Conservation (phyloP, 23 tunicate genomes). For the Corella eumyota region DNA sequence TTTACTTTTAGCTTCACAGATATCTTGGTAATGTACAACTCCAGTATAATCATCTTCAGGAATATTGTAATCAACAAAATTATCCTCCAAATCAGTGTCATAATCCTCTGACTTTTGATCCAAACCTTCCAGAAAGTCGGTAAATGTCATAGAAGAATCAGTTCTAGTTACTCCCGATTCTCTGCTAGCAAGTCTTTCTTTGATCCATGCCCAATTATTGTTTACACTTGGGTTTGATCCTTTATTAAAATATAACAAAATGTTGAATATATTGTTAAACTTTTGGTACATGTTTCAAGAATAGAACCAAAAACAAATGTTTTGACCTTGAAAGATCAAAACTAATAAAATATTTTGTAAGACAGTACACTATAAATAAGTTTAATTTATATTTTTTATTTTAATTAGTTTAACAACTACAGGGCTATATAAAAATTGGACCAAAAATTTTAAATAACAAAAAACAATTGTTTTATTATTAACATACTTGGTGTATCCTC, state of each 20-base stretch:
- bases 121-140: slow-evolving; percentile 52
- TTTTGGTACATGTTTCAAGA: neutral
- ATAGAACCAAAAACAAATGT: no score
- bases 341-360: no score
- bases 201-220: slow-evolving; percentile 80
- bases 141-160: slow-evolving; percentile 59
- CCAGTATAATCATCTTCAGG: slow-evolving; percentile 41
- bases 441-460: no score
- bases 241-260: slow-evolving; percentile 1
- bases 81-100: slow-evolving; percentile 82
- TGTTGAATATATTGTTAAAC: neutral
- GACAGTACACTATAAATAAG: no score
- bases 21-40: slow-evolving; percentile 18
- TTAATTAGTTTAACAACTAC: no score
- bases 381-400: no score
- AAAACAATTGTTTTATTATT: no score
- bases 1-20: slow-evolving; percentile 42
- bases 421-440: neutral
- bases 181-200: slow-evolving; percentile 47
- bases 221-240: slow-evolving; percentile 23
- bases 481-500: slow-evolving; percentile 1
- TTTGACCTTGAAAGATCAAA: no score
- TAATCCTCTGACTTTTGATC: slow-evolving; percentile 68
- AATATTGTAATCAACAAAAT: slow-evolving; percentile 10
- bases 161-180: slow-evolving; percentile 39